These are phyloP conservation scores for Eretmocerus hayati DNA, from an alignment of 2,888 invertebrate genomes.

Conservation along the genomic window DNA sequence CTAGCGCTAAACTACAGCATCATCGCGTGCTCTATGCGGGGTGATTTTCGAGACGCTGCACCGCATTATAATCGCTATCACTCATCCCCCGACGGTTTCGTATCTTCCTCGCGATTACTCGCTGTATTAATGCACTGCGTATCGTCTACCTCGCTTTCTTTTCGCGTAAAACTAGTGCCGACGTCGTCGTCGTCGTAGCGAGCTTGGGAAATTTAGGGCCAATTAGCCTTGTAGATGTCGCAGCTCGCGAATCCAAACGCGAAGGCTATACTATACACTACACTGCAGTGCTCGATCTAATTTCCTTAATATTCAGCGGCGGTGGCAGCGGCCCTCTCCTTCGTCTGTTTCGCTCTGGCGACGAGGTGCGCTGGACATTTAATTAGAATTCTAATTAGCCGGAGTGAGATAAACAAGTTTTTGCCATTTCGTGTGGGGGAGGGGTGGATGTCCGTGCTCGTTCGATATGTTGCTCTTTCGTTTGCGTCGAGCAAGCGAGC, in stretches of 20 bases:
- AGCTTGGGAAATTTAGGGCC: too few relatives aligned
- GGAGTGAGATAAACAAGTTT: conserved; percentile 9
- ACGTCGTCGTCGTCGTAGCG: too few relatives aligned
- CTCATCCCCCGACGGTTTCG: background rate
- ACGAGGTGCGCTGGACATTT: conserved; percentile 9
- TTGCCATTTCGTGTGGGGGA: background rate
- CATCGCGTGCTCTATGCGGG: background rate
- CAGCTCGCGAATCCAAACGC: too few relatives aligned
- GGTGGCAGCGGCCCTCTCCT: background rate
- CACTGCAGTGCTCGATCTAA: conserved; percentile 3
- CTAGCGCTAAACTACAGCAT: too few relatives aligned
- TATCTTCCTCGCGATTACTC: too few relatives aligned
- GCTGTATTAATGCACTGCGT: too few relatives aligned
- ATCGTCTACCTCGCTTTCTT: too few relatives aligned
- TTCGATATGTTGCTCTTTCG: conserved; percentile 1
- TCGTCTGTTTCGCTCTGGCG: too few relatives aligned
- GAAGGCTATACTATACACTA: background rate
- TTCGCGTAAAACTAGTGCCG: too few relatives aligned
- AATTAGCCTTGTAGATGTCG: too few relatives aligned
- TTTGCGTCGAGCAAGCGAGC: background rate
- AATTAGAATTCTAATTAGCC: conserved; percentile 20
- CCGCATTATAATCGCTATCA: background rate
- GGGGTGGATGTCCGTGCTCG: background rate
- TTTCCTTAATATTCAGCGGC: conserved; percentile 4
- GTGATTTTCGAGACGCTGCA: background rate